Evolutionary conservation across 2,113 vertebrate genomes (phyloP), one percentile per base, ranked within the genome.

Genomic region (Phainopepla nitens): DNA sequence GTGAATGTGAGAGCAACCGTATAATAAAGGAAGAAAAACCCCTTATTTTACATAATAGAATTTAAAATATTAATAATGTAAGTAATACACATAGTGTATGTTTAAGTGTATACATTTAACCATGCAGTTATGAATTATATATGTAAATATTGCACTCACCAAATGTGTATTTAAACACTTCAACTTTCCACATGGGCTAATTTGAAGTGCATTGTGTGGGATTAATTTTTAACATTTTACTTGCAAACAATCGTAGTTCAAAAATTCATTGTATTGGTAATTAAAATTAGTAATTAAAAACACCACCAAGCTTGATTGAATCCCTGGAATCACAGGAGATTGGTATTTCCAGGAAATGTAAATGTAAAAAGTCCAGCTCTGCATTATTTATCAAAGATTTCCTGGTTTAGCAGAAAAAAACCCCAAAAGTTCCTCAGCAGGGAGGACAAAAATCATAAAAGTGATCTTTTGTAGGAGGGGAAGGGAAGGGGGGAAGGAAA

Each of bases 1-100:
- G 80, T 44, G 81, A 51, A 92, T 82, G 54, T 66, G 90, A 96
- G 90, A 51, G 42, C 15, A 72, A 25, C 60, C 7, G 22, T 41
- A 41, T 29, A 70, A 39, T 68, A 42, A 65, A 23, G 54, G 98
- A 33, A 98, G 96, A 96, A 98, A 64, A 6, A 7, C 0, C 4
- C 7, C 5, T 99, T 33, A 13, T 47, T 79, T 84, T 82, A 25
- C 49, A 33, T 57, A 75, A 62, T 25, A 58, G 13, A 81, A 77
- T 73, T 61, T 62, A 49, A 80, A 90, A 51, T 76, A 61, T 76
- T 56, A 76, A 64, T 72, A 65, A 56, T 25, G 28, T 69, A 60
- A 81, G 47, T 28, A 60, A 33, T 61, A 58, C 6, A 5, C 18
- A 6, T 21, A 18, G 10, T 14, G 3, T 45, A 6, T 29, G 21